Conservation (phyloP, 2,797 vertebrate species). For the Melanotaenia boesemani region DNA sequence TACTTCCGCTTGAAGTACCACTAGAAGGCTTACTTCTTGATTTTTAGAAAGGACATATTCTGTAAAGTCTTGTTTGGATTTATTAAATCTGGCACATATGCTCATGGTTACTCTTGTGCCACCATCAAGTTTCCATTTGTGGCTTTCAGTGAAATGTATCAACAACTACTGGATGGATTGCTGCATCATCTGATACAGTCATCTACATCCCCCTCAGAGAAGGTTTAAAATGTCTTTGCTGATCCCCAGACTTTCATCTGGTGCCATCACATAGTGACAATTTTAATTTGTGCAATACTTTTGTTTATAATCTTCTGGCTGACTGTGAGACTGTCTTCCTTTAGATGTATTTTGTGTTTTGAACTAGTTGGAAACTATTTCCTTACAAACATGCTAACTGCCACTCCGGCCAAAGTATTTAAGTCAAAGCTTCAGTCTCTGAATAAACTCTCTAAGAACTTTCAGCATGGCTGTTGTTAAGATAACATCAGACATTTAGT, state of each 20-base stretch:
- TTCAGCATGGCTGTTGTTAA: slow-evolving; percentile 1
- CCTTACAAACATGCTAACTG: neutral
- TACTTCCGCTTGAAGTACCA: neutral
- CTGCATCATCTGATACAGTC: neutral
- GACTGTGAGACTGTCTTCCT: neutral
- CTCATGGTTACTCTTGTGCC: neutral
- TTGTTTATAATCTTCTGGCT: neutral
- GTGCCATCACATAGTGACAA: neutral
- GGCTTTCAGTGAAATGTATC: slow-evolving; percentile 6
- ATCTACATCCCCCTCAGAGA: neutral
- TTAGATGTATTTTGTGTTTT: neutral
- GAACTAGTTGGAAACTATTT: slow-evolving; percentile 4
- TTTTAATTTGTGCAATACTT: slow-evolving; percentile 2
- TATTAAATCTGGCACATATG: neutral
- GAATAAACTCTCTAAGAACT: neutral
- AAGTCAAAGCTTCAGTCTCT: neutral
- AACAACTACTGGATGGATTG: neutral
- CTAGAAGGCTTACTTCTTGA: slow-evolving; percentile 2
- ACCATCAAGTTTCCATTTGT: slow-evolving; percentile 1
- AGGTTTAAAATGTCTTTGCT: neutral
- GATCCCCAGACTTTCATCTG: slow-evolving; percentile 1
- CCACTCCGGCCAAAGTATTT: neutral
- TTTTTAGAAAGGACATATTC: neutral
- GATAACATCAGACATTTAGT: neutral
- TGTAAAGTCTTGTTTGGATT: neutral